These are phyloP conservation scores for Lacanobia oleracea DNA, from an alignment of 2,888 invertebrate genomes.

Conservation along the genomic window DNA sequence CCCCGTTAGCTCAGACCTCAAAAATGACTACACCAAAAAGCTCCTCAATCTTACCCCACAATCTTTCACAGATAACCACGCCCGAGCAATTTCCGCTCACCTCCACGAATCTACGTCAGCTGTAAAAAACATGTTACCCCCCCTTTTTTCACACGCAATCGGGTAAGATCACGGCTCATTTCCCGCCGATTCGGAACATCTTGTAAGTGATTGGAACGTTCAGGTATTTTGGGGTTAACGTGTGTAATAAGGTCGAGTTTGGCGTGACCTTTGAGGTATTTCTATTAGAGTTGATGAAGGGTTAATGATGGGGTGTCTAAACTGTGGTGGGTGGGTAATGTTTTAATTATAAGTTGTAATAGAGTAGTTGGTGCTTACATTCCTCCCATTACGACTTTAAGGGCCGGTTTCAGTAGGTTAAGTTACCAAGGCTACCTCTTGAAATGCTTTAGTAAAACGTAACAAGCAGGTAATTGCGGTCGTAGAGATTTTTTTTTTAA, in stretches of 20 bases:
- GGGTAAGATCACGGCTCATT: slow-evolving; percentile 63
- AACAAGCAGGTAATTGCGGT: too few relatives aligned
- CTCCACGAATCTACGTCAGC: slow-evolving; percentile 27
- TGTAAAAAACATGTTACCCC: slow-evolving; percentile 42
- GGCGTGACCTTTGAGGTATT: slow-evolving; percentile 5
- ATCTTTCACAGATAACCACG: slow-evolving; percentile 40
- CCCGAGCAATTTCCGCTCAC: slow-evolving; percentile 52
- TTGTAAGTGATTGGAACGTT: slow-evolving; percentile 51
- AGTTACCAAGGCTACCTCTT: background rate
- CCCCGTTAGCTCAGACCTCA: background rate
- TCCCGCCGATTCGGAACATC: slow-evolving; percentile 50
- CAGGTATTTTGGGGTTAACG: slow-evolving; percentile 39
- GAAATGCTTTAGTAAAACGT: background rate
- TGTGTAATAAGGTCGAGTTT: slow-evolving; percentile 11
- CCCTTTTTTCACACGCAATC: slow-evolving; percentile 61
- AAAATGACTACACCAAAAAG: background rate
- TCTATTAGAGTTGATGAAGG: background rate
- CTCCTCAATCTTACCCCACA: slow-evolving; percentile 10
- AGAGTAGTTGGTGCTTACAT: background rate
- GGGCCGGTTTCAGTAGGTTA: too few relatives aligned
- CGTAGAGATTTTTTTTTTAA: too few relatives aligned
- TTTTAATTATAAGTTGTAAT: background rate
- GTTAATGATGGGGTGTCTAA: slow-evolving; percentile 19
- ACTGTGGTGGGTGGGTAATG: background rate
- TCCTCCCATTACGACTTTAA: background rate